Evolutionary conservation across 2,113 vertebrate genomes (phyloP).

Genomic region (Lamprologus ornatipinnis): DNA sequence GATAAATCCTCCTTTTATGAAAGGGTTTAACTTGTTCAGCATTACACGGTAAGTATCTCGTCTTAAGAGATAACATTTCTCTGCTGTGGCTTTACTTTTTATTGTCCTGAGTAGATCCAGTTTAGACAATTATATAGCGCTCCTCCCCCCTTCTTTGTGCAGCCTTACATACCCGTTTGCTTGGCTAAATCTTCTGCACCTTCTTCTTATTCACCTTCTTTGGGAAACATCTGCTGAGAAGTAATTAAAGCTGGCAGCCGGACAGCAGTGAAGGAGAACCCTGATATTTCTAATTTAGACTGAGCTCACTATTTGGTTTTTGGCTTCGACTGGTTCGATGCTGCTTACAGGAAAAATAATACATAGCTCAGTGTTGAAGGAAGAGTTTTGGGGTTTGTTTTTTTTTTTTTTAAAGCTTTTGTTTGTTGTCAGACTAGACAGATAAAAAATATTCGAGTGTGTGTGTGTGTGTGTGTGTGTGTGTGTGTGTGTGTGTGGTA

Average conservation of each 20-base stretch:
- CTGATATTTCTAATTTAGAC: not conserved
- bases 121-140: not conserved
- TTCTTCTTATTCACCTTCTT: not conserved
- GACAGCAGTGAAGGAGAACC: not conserved
- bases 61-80: not conserved
- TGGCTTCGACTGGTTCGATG: not conserved
- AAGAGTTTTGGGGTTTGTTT: fast-evolving
- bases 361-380: not conserved
- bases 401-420: not conserved
- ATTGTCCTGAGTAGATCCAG: not conserved
- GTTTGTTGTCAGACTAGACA: not conserved
- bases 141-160: not conserved
- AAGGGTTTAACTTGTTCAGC: not conserved
- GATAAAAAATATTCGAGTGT: not conserved
- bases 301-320: not conserved
- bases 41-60: not conserved
- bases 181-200: not conserved
- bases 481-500: not conserved
- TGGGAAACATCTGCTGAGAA: not conserved
- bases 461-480: fast-evolving
- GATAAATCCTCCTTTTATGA: not conserved
- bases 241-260: not conserved
- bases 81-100: not conserved
- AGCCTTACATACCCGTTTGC: not conserved
- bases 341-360: not conserved